phyloP scores from a whole-genome alignment of 2,888 invertebrate species.

The Sarcophaga variegata region DNA sequence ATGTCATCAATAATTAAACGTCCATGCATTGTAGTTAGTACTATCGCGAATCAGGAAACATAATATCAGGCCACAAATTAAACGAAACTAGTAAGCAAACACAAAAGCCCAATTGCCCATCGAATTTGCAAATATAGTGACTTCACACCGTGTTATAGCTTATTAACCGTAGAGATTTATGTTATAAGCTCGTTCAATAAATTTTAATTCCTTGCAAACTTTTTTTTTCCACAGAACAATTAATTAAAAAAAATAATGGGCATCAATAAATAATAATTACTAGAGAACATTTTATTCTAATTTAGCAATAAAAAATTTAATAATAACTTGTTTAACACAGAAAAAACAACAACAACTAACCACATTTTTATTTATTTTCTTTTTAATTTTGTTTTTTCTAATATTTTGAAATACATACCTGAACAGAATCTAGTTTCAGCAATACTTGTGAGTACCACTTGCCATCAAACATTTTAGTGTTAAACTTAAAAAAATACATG shows the following conservation, averaged over 20 bases:
- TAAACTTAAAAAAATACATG: slow-evolving; percentile 11
- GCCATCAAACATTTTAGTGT: slow-evolving; percentile 59
- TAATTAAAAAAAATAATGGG: slow-evolving; percentile 18
- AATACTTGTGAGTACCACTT: slow-evolving; percentile 80
- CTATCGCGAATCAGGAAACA: no score
- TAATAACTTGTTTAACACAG: background rate
- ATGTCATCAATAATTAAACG: no score
- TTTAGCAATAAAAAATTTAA: slow-evolving; percentile 29
- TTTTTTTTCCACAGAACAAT: slow-evolving; percentile 18
- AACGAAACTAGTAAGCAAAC: no score
- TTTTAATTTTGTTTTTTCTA: slow-evolving; percentile 69
- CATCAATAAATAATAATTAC: slow-evolving; percentile 2
- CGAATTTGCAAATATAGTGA: no score
- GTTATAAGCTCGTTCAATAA: no score
- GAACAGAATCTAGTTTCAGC: slow-evolving; percentile 82
- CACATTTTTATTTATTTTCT: slow-evolving; percentile 67
- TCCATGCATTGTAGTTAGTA: no score
- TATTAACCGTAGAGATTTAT: no score
- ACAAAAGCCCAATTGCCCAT: no score
- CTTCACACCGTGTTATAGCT: no score
- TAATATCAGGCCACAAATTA: no score
- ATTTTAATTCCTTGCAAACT: slow-evolving; percentile 44
- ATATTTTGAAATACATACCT: slow-evolving; percentile 55
- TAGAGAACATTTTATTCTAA: slow-evolving; percentile 36
- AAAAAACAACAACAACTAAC: slow-evolving; percentile 53